Base-by-base conservation (phyloP, 2,888 invertebrate species). In the Ptycholaimellus sp. region DNA sequence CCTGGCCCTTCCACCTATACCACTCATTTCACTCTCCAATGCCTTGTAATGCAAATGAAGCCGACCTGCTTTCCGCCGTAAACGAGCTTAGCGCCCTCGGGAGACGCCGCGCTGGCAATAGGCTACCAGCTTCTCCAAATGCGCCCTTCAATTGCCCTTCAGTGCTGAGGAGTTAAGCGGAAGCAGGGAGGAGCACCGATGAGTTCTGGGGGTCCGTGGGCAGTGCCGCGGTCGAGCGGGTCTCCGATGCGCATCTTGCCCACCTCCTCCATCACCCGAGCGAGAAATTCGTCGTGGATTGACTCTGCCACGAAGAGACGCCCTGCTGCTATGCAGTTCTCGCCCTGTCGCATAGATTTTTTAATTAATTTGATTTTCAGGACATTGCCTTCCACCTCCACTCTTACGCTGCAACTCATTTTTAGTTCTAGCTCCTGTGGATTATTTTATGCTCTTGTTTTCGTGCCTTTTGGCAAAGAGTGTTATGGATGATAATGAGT, bases 251-350 rank as follows among this genome's bases (percentile, higher is more conserved):
- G 54, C 53, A 77, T 74, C 52, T 72, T 75, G 47, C 69, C 70
- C 1, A 75, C 72, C 60, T 80, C 79, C 36, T 70, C 69, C 2
- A 34, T 60, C 39, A 63, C 56, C 48, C 55, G 49, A 1, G 68
- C 59, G 0, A 87, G 67, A 58, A 81, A 87, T 49, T 78, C 76
- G 51, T 85, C 82, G 58, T 87, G 78, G 29, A 87, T 76, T 2
- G 68, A 68, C 47, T 78, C 76, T 53, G 85, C 83, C 0, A 87
- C 74, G 63, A 87, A 87, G 1, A 87, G 59, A 0, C 87, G 70
- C 1, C 85, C 85, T 3, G 85, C 87, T 1, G 87, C 83, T 45
- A 87, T 87, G 60, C 87, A 87, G 60, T 87, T 87, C 63, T 87
- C 85, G 36, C 87, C 87, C n/a, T n/a, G n/a, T n/a, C n/a, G n/a